A percentile compares a stretch with the other conserved stretches of the same genome.
Conservation (phyloP, 2,888 invertebrate species). For the Eledone cirrhosa region DNA sequence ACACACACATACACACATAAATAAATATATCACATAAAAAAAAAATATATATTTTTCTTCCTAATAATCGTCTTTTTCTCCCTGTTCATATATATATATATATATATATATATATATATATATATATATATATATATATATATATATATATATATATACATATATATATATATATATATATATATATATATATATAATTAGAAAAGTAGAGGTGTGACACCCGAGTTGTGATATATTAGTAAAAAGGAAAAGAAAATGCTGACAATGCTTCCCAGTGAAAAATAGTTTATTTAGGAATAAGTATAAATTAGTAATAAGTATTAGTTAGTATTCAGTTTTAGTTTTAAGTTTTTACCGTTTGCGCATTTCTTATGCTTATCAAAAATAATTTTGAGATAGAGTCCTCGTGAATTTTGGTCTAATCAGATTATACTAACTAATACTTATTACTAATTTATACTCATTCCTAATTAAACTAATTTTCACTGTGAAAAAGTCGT, state of each 20-base stretch:
- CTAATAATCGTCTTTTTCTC: background rate
- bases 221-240: background rate
- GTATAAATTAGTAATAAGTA: too few species aligned
- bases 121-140: background rate
- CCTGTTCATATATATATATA: background rate
- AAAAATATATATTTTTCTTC: background rate
- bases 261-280: background rate
- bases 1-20: too few species aligned
- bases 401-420: too few species aligned
- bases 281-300: too few species aligned
- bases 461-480: too few species aligned
- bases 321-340: too few species aligned
- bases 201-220: too few species aligned
- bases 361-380: too few species aligned
- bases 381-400: too few species aligned
- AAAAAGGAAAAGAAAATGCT: background rate
- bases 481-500: background rate
- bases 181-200: background rate
- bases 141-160: background rate
- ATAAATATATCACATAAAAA: background rate
- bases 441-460: too few species aligned
- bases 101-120: background rate
- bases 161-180: conserved; percentile 6
- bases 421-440: too few species aligned
- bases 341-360: too few species aligned